phyloP scores from a whole-genome alignment of 37 sponge, comb jelly and placozoan genomes.

The Theonella swinhoei region DNA sequence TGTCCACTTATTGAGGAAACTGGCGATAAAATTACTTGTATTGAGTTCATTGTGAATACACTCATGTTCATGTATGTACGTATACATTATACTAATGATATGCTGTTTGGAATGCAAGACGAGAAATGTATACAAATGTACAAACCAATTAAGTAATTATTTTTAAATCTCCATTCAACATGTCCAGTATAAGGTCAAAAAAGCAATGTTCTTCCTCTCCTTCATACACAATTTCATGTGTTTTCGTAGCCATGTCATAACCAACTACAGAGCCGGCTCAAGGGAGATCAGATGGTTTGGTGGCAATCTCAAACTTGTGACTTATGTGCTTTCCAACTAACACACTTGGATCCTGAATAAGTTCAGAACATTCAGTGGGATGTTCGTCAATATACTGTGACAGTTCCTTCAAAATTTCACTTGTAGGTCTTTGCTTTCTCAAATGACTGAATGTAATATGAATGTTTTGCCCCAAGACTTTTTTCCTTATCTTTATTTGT shows the following conservation, averaged over 20 bases:
- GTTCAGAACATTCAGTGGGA: neutral
- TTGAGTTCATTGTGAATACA: too few species aligned
- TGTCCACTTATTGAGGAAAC: neutral
- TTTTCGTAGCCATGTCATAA: conserved; percentile 5
- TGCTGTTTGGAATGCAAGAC: too few species aligned
- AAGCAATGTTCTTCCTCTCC: conserved; percentile 34
- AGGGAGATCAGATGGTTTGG: neutral
- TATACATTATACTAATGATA: too few species aligned
- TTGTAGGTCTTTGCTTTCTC: conserved; percentile 23
- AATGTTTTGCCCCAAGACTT: conserved; percentile 29
- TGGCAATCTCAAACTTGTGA: conserved; percentile 21
- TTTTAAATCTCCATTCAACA: neutral
- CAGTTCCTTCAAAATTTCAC: conserved; percentile 33
- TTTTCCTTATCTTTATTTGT: conserved; percentile 43
- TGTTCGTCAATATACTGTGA: neutral
- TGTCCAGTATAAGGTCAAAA: conserved; percentile 16
- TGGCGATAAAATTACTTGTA: too few species aligned
- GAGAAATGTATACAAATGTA: neutral
- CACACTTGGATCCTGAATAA: neutral
- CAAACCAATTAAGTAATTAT: neutral
- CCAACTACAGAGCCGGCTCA: conserved; percentile 6
- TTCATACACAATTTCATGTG: conserved; percentile 26
- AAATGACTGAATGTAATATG: conserved; percentile 18
- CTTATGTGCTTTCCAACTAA: conserved; percentile 25
- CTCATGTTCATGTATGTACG: too few species aligned